Evolutionary conservation across 1,140 invertebrate genomes (phyloP).

Genomic region (Brachionus plicatilis): DNA sequence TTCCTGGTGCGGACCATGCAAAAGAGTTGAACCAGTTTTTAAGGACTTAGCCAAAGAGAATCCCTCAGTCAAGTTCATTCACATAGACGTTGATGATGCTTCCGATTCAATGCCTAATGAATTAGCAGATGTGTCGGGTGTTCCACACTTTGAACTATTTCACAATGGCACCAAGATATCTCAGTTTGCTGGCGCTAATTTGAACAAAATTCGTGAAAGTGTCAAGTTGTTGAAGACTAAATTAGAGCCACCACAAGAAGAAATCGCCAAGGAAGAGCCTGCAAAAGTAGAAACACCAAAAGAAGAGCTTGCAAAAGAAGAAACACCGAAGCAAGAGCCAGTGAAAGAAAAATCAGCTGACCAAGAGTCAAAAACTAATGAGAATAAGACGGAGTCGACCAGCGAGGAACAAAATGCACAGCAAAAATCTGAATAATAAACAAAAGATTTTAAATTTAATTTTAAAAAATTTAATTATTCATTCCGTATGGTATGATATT

Average conservation of each 20-base stretch:
- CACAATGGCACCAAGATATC: neutral
- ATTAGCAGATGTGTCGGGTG: neutral
- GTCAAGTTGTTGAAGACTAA: neutral
- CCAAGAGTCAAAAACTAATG: neutral
- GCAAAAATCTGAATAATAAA: neutral
- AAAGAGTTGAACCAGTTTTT: neutral
- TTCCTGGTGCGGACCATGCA: slow-evolving; percentile 32
- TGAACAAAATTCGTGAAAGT: slow-evolving; percentile 8
- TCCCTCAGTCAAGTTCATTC: slow-evolving; percentile 7
- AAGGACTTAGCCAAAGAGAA: slow-evolving; percentile 39
- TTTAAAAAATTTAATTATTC: neutral
- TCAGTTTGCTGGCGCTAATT: slow-evolving; percentile 19
- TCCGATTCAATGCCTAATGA: slow-evolving; percentile 6
- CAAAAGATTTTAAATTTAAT: neutral
- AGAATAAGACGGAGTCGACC: neutral
- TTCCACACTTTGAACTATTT: slow-evolving; percentile 29
- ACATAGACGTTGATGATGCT: slow-evolving; percentile 9
- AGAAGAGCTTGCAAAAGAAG: neutral
- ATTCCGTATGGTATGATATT: neutral
- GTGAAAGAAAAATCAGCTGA: neutral
- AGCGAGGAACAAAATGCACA: neutral
- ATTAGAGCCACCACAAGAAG: neutral
- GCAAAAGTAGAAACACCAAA: neutral
- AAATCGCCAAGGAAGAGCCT: neutral
- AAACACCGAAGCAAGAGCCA: neutral